phyloP scores from a whole-genome alignment of 30 jellyfish, hydroid and myxozoan genomes.

The Clytia hemisphaerica region DNA sequence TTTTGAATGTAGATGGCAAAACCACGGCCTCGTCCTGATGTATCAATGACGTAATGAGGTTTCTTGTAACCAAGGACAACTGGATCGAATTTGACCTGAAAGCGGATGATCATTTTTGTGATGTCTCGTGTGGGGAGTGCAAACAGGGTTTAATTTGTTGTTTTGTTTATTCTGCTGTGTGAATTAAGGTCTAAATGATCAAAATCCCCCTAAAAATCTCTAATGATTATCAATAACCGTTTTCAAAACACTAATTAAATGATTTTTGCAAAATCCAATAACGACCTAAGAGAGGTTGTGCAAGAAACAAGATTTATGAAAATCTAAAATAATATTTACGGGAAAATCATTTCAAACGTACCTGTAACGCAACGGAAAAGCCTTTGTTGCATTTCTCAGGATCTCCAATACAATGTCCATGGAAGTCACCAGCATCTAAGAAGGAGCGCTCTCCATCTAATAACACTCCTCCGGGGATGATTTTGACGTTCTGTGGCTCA shows the following conservation, averaged over 20 bases:
- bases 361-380: conserved; percentile 88
- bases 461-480: conserved; percentile 68
- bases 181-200: too few relatives aligned
- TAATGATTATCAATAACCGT: too few relatives aligned
- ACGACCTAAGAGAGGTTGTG: too few relatives aligned
- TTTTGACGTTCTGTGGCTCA: conserved; percentile 52
- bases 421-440: conserved; percentile 96
- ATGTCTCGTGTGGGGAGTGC: neutral
- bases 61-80: conserved; percentile 40
- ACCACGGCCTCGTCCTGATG: conserved; percentile 93
- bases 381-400: conserved; percentile 92
- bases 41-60: conserved; percentile 80
- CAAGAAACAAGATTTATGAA: too few relatives aligned
- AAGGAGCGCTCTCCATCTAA: conserved; percentile 62
- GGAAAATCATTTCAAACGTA: too few relatives aligned
- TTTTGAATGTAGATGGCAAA: conserved; percentile 69
- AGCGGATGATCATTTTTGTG: neutral
- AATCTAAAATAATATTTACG: too few relatives aligned
- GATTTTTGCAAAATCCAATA: too few relatives aligned
- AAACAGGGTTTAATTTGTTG: neutral
- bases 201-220: too few relatives aligned
- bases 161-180: too few relatives aligned
- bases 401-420: conserved; percentile 84
- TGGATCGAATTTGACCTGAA: conserved; percentile 65
- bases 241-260: too few relatives aligned